These are phyloP conservation scores for Coremacera marginata DNA, from an alignment of 2,888 invertebrate species.

Conservation along the genomic window DNA sequence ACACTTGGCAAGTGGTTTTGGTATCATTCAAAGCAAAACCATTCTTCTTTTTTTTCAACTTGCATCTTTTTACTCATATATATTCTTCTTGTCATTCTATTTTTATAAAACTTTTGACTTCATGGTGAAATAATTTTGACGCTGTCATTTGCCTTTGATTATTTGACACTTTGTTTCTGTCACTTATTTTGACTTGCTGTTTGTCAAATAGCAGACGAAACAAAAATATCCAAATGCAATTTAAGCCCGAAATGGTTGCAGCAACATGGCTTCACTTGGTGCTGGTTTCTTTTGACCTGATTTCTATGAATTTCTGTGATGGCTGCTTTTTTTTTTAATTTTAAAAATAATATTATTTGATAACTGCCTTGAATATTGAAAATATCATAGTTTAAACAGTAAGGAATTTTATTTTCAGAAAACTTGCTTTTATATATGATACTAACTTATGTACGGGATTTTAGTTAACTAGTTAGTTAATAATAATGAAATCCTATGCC, in stretches of 20 bases:
- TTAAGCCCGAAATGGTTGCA: not conserved
- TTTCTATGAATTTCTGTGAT: not conserved
- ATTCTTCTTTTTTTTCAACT: not conserved
- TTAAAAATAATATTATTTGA: not conserved
- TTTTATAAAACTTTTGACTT: not conserved
- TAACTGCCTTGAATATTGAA: no score
- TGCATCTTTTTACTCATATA: not conserved
- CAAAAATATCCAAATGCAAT: not conserved
- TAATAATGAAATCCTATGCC: no score
- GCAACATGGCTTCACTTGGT: not conserved
- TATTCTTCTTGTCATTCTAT: not conserved
- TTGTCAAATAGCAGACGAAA: not conserved
- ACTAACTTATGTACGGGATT: no score
- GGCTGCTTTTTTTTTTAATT: not conserved
- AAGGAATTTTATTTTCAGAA: no score
- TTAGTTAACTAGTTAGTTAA: no score
- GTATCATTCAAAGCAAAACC: not conserved
- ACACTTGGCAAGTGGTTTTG: not conserved
- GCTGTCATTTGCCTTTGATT: no score
- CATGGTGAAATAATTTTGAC: no score
- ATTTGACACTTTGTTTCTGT: slow-evolving; percentile 19
- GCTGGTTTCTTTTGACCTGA: slow-evolving; percentile 9
- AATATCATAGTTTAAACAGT: no score
- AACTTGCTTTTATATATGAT: no score
- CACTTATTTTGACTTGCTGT: slow-evolving; percentile 11